phyloP scores from a whole-genome alignment of 2,888 invertebrate genomes.

The Erpobdella octoculata region DNA sequence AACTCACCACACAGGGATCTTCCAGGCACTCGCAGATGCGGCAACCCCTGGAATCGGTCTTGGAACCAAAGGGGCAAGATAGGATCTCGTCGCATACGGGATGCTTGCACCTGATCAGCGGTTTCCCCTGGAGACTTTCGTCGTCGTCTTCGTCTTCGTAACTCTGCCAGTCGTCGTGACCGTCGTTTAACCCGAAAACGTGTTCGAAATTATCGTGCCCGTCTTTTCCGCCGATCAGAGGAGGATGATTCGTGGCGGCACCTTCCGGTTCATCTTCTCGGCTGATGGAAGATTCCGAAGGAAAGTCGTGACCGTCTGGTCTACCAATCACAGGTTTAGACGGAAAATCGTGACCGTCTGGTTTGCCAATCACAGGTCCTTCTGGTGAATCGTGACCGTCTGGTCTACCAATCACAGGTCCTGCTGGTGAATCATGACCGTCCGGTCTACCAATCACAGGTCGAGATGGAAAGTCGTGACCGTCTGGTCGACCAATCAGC shows the following conservation, averaged over 20 bases:
- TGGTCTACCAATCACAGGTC: slow-evolving; percentile 2
- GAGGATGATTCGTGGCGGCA: too few species aligned
- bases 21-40: slow-evolving; percentile 25
- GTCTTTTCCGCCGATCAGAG: neutral
- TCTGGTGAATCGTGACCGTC: slow-evolving; percentile 13
- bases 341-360: slow-evolving; percentile 14
- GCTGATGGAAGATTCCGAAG: too few species aligned
- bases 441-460: slow-evolving; percentile 11
- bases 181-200: too few species aligned
- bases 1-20: slow-evolving; percentile 28
- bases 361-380: neutral
- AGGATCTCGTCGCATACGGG: slow-evolving; percentile 20
- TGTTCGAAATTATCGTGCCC: neutral
- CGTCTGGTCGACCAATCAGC: slow-evolving; percentile 23
- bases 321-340: neutral
- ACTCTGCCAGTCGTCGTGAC: neutral
- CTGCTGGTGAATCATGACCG: slow-evolving; percentile 8
- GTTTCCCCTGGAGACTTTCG: neutral
- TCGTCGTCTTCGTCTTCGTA: slow-evolving; percentile 2
- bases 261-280: too few species aligned
- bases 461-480: neutral
- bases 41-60: slow-evolving; percentile 27
- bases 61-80: slow-evolving; percentile 11
- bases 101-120: slow-evolving; percentile 29
- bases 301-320: slow-evolving; percentile 23